Base-by-base conservation (phyloP, 1,140 invertebrate species). In the Drosophila tani region DNA sequence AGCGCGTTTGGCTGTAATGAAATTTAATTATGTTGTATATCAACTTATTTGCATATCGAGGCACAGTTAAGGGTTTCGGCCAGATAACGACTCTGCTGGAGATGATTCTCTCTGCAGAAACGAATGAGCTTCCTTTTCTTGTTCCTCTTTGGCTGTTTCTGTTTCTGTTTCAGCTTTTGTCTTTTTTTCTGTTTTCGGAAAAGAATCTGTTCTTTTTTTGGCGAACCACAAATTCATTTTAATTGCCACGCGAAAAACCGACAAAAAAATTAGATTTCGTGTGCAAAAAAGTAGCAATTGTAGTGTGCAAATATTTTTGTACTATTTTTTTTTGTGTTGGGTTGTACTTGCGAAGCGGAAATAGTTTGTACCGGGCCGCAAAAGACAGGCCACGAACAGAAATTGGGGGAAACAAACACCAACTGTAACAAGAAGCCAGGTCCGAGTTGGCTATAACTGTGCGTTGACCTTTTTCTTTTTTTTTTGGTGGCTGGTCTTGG, bases 1-100 rank as follows among this genome's bases (percentile, higher is more conserved):
- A 64, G 73, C 67, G 67, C 82, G 82, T 85, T 85, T 71, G 69
- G 66, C 82, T 75, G 82, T 86, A 85, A 86, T 85, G 82, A 85
- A 86, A 85, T 86, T 85, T 85, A 85, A 85, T 85, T 85, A 85
- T 85, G 82, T 87, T 86, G 83, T 87, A 79, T 86, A 87, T 86
- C 75, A 87, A 79, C 75, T 71, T 76, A 87, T 85, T 85, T 85
- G 74, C 82, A 85, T 85, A 86, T 85, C 82, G 81, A 75, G 63
- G 63, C 75, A 65, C 80, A 85, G 63, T 73, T 70, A 84, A 85
- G 65, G 66, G 80, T 63, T 79, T 64, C 46, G 24, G 11, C 57
- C 63, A 63, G 40, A 66, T 66, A 66, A 35, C 35, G 32, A 46
- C 47, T 53, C 49, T 15, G 49, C 55, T 51, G 45, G 69, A 59